Evolutionary conservation across 2,888 invertebrate genomes (phyloP), one percentile per base, ranked within the genome.

Genomic region (Plagodis dolabraria): DNA sequence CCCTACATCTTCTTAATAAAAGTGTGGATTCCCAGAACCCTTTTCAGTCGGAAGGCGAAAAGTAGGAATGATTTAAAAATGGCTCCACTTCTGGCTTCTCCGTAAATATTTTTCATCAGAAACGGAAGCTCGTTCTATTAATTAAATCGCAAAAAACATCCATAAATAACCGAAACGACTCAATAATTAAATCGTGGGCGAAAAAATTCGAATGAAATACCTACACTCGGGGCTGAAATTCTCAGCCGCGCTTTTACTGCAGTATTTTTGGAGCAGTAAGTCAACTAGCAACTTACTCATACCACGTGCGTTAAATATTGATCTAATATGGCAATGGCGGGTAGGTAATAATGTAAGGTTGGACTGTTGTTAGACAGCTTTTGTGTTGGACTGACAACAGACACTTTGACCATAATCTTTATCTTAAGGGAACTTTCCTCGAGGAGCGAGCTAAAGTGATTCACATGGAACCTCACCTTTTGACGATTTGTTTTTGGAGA

Each of bases 241-340:
- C 71, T 70, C 63, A 63, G 65, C 69, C 74, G 66, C 74, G 71
- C 77, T 77, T 77, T 82, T 82, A 82, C 5, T 33, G 40, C 52
- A 56, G 8, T 55, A 51, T 48, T 11, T 45, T 8, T 35, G 8
- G 22, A 10, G 42, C 54, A 60, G 59, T 53, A 53, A 8, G 5
- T 47, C 11, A 53, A 49, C 40, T 49, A 10, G 40, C 10, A 40
- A 40, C 0, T 22, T 22, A 2, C 22, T 2, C 22, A 4, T 22
- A 22, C 22, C 22, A 4, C 4, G 4, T 22, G 1, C 22, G 22
- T 22, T 22, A 22, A 22, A 22, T 22, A 22, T 22, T 22, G 22
- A 22, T 22, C 22, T 2, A 22, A 22, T 22, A 22, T 4, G 22
- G 22, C 22, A 22, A 22, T 22, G 22, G 22, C 22, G 22, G 22